Conservation (phyloP, 2,113 vertebrate genomes). For the Rhagologus leucostigma region DNA sequence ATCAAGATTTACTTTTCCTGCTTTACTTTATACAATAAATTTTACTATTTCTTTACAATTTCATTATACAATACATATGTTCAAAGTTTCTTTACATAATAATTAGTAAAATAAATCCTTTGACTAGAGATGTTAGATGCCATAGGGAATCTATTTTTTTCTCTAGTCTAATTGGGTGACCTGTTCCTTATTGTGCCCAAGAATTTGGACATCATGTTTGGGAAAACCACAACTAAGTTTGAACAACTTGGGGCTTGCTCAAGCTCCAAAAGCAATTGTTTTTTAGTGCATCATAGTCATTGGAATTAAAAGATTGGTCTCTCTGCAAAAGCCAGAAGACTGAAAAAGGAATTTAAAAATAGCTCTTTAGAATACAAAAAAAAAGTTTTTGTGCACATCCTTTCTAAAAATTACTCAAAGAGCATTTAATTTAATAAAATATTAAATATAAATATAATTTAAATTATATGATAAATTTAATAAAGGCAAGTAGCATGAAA, state of each 20-base stretch:
- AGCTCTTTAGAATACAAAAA: neutral
- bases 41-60: neutral
- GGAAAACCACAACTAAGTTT: neutral
- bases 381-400: accelerated
- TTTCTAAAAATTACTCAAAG: neutral
- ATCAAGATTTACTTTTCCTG: neutral
- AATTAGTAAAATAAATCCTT: neutral
- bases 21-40: neutral
- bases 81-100: neutral
- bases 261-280: neutral
- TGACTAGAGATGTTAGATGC: neutral
- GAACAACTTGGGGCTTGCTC: neutral
- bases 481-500: neutral
- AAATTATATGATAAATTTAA: neutral
- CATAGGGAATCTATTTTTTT: neutral
- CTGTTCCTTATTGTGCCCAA: neutral
- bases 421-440: neutral
- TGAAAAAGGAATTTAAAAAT: neutral
- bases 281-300: neutral
- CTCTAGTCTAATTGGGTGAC: accelerated
- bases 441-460: too few species aligned
- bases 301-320: neutral
- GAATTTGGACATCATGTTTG: neutral
- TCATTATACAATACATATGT: neutral
- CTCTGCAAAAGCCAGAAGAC: neutral